Base-by-base conservation (phyloP, 2,888 invertebrate genomes). In the Melanophora roralis region DNA sequence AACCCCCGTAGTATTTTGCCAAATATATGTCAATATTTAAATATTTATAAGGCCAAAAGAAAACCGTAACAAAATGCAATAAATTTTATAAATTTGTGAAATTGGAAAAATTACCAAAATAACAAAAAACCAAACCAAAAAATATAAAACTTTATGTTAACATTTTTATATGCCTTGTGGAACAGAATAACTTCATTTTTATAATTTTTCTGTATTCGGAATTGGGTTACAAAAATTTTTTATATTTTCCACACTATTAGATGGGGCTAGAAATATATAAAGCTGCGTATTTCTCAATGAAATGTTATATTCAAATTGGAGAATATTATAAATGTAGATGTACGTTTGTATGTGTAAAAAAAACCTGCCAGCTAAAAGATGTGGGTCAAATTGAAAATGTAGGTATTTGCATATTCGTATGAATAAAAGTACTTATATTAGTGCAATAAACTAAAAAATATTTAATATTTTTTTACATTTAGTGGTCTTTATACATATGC, bases 21-120 rank as follows among this genome's bases (percentile, higher is more conserved):
- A 79, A n/a, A n/a, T n/a, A n/a, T n/a, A n/a, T n/a, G n/a, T n/a
- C n/a, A n/a, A n/a, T n/a, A n/a, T n/a, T n/a, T n/a, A n/a, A n/a
- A n/a, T n/a, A n/a, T n/a, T n/a, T n/a, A n/a, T n/a, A n/a, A n/a
- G n/a, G n/a, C n/a, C n/a, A n/a, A n/a, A n/a, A n/a, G n/a, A n/a
- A n/a, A n/a, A n/a, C n/a, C n/a, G n/a, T n/a, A n/a, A 74, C 71
- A 64, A 73, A 76, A 80, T 68, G 76, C 76, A 80, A 80, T 80
- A 80, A 80, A 80, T 80, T 73, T 80, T 72, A 73, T 68, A 76
- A 68, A 80, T 72, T 76, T 80, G 80, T 76, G 60, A 75, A 74
- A 74, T 67, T 69, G 64, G 64, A 51, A 78, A 73, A 74, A 57
- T 38, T 51, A 40, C 19, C 32, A 36, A 45, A 65, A 64, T 32